A percentile compares a stretch with the other conserved stretches of the same genome.
phyloP scores from a whole-genome alignment of 2,797 vertebrate genomes.

The Kryptolebias ocellatus region DNA sequence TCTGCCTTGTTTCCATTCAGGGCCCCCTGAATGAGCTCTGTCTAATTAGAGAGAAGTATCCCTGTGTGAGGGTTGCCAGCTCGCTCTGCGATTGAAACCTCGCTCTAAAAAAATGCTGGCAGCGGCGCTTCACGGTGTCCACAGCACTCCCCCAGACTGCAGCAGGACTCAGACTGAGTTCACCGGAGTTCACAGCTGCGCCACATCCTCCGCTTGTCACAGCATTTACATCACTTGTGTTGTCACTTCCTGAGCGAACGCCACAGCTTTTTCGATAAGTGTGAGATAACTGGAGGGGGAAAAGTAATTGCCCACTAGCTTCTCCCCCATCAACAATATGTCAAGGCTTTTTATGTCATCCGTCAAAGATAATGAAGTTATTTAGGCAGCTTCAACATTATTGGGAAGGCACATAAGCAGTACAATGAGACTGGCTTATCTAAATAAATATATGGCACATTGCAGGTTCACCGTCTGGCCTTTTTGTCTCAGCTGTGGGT shows the following conservation, averaged over 20 bases:
- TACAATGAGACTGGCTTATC: constrained; percentile 35
- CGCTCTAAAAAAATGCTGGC: constrained; percentile 68
- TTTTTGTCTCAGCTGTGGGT: constrained; percentile 20
- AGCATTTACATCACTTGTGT: constrained; percentile 40
- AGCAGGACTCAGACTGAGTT: constrained; percentile 64
- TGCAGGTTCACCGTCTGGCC: constrained; percentile 42
- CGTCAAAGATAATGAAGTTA: constrained; percentile 33
- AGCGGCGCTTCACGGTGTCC: constrained; percentile 59
- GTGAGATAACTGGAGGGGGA: constrained; percentile 21
- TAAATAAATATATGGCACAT: constrained; percentile 46
- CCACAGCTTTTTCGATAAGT: constrained; percentile 14
- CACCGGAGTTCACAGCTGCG: constrained; percentile 65
- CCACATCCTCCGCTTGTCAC: constrained; percentile 51
- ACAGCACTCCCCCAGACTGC: constrained; percentile 61
- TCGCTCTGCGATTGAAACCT: constrained; percentile 55
- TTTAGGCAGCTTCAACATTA: constrained; percentile 32
- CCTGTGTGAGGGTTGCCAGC: constrained; percentile 45
- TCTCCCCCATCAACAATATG: constrained; percentile 27
- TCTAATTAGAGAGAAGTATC: constrained; percentile 74
- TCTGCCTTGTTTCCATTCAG: constrained; percentile 59
- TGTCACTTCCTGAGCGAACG: constrained; percentile 32
- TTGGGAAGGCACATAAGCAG: constrained; percentile 23
- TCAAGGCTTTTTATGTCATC: constrained; percentile 28
- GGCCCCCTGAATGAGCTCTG: constrained; percentile 51
- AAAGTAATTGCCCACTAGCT: constrained; percentile 24